phyloP scores from a whole-genome alignment of 2,888 invertebrate species.

The Onchidella celtica region DNA sequence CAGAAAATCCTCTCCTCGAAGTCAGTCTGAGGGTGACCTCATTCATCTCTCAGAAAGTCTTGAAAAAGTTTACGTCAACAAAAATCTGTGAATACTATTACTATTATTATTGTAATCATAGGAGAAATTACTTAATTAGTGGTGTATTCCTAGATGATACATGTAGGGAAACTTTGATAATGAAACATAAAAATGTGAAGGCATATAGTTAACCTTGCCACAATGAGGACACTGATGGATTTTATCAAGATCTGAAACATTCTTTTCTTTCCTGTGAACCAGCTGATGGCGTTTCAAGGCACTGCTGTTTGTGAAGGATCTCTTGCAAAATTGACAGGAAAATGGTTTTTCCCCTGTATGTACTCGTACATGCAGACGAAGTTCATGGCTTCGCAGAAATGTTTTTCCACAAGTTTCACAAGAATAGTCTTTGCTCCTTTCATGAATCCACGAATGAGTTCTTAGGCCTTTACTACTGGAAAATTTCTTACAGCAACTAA shows the following conservation, averaged over 20 bases:
- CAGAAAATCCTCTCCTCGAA: too few species aligned
- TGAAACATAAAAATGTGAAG: too few species aligned
- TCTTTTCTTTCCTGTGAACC: slow-evolving; percentile 3
- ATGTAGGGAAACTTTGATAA: too few species aligned
- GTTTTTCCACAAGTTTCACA: slow-evolving; percentile 10
- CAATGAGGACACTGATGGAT: slow-evolving; percentile 1
- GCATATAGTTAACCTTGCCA: too few species aligned
- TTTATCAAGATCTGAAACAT: background rate
- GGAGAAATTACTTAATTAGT: too few species aligned
- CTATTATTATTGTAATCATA: too few species aligned
- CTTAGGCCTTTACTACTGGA: background rate
- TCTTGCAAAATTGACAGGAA: slow-evolving; percentile 6
- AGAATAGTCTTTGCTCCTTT: slow-evolving; percentile 5
- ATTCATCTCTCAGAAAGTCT: too few species aligned
- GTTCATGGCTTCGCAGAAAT: slow-evolving; percentile 3
- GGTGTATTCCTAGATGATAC: too few species aligned
- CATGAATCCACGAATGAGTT: slow-evolving; percentile 1
- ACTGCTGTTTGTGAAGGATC: slow-evolving; percentile 8
- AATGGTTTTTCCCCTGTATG: slow-evolving; percentile 27
- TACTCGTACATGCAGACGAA: background rate
- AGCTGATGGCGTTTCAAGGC: slow-evolving; percentile 10
- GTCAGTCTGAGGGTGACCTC: too few species aligned
- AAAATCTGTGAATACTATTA: too few species aligned
- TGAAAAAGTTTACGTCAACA: too few species aligned
- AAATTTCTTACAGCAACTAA: background rate